Base-by-base conservation (phyloP, 2,797 vertebrate genomes). In the Oreochromis mossambicus region DNA sequence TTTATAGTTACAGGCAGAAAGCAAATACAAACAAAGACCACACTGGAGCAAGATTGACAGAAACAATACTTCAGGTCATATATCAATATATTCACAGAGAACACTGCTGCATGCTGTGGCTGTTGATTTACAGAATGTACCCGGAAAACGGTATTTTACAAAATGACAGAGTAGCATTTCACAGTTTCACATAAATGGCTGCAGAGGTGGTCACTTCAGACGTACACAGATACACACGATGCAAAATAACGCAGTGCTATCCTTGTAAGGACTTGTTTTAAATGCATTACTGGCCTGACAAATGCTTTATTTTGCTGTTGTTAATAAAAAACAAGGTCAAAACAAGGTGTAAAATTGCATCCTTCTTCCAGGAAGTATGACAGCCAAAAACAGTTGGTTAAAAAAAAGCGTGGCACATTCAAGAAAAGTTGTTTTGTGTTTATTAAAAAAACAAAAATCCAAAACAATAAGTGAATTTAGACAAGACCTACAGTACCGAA, bases 51-150 rank as follows among this genome's bases (percentile, higher is more conserved):
- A 88, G 56, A 86, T 66, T 52, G 77, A 89, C 81, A 90, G 54
- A 86, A 88, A 91, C 91, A 92, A 93, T 88, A 95, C 82, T 93
- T 93, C 89, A 84, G 80, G 63, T 85, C 91, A 89, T 93, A 93
- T 91, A 92, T 93, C 90, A 85, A 93, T 84, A 93, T 88, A 89
- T 50, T 75, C 90, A 91, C 90, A 79, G 80, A 84, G 17, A 89
- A 80, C 82, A 81, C 55, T 6, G 81, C 79, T 58, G 61, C 19
- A 83, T 77, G 76, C 82, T 83, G 46, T 50, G 70, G 34, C 36
- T 51, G 46, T 48, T 36, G 54, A 68, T 48, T 78, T 78, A 83
- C 78, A 88, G 26, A 19, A 75, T 32, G 46, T 75, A 75, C 26
- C 43, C 2, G 4, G 70, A n/a, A 75, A 75, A 75, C 1, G 4